Evolutionary conservation across 2,113 vertebrate genomes (phyloP), one percentile per base, ranked within the genome.

Genomic region (Gadus macrocephalus): DNA sequence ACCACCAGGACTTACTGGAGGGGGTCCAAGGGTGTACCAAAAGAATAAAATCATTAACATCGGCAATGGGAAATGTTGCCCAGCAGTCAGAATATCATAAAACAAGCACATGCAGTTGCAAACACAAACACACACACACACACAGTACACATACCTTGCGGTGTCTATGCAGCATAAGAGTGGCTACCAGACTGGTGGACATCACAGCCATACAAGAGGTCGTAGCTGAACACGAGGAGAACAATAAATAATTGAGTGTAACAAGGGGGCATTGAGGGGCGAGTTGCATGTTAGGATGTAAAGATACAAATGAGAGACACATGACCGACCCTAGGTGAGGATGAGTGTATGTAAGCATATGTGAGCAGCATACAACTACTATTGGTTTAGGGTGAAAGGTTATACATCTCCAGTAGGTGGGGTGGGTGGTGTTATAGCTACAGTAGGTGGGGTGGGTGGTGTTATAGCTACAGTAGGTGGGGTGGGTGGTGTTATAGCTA

Each of bases 141-240:
- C 55, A 62, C 64, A 64, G 71, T 0, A 0, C 0, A 19, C 76
- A 61, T 90, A 96, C 97, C 93, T 92, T 84, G 27, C 3, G 83
- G 81, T 95, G 91, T 73, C 85, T 92, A 84, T 94, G 88, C 22
- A 98, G 86, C 71, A 98, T 78, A 63, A 99, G 92, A 0, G 92
- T 87, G 0, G 97, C 89, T 6, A 93, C 83, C 28, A 98, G 84
- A 17, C 89, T 87, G 3, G 93, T 94, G 12, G 94, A 91, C 86
- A 83, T 99, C 86, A 95, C 55, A 0, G 95, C 92, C 0, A 90
- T 92, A 81, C 92, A 94, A 28, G 87, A 88, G 4, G 89, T 65
- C 0, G 86, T 80, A 14, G 93, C 97, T 99, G 84, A 1, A 81
- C 64, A 56, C 4, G 70, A 15, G 17, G 27, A 56, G 17, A 1